Evolutionary conservation across 1,140 invertebrate genomes (phyloP), one percentile per base, ranked within the genome.

Genomic region (Brachionus plicatilis): DNA sequence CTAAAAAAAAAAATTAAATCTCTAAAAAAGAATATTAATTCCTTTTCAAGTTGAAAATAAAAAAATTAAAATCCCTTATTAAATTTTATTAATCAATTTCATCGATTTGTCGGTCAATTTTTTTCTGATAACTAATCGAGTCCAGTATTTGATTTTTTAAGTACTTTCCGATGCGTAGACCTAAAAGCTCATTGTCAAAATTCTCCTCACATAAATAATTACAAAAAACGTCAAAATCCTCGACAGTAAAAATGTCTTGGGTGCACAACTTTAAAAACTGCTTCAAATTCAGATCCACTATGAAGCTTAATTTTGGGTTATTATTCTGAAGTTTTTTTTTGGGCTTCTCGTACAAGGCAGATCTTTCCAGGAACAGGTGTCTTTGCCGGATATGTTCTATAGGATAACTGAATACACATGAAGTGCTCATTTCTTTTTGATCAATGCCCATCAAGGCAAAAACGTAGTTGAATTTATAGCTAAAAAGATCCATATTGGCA

Each of bases 391-490:
- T 86, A 80, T 88, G 86, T 12, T 86, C 70, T 0, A 88, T 76
- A 7, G 86, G 72, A 83, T 87, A 85, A n/a, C 72, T 84, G 70
- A 88, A 87, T 68, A 87, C 78, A 45, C 85, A 56, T 8, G 86
- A 85, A 75, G 85, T 85, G 45, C 86, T 85, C 86, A 88, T 88
- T 37, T 88, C 87, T 60, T 85, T 75, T 45, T 88, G 87, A 6
- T 87, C 84, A 7, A 88, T 85, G 24, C 86, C 86, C 87, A 88
- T 88, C 37, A 85, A 60, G 45, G 84, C 66, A 85, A 85, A 87
- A 20, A 88, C 87, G 85, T 88, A 88, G 41, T 86, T 56, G 85
- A 87, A 88, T 83, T 87, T 87, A 27, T 86, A 79, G 24, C 83
- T 60, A 24, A 88, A 85, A 2, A 85, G 60, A 11, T 84, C 79